Evolutionary conservation across 2,888 invertebrate genomes (phyloP).

Genomic region (Baccha elongata): DNA sequence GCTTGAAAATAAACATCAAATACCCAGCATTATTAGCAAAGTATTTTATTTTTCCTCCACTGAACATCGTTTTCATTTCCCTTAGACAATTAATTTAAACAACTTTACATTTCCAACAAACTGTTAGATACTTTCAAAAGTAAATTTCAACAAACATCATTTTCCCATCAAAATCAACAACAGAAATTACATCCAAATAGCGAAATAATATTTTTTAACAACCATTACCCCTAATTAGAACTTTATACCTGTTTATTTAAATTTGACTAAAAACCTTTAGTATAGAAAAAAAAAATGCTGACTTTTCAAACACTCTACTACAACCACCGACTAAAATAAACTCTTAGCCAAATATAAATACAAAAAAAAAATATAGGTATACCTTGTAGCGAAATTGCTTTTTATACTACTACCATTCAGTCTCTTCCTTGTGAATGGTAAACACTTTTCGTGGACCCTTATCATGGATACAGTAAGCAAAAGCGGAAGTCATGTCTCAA

Average conservation of each 20-base stretch:
- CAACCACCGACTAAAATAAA: not conserved
- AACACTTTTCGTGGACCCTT: constrained; percentile 37
- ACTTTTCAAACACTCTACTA: constrained; percentile 17
- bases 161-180: too few relatives aligned
- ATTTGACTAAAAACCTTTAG: not conserved
- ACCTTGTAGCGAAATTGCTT: constrained; percentile 20
- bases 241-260: not conserved
- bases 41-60: too few relatives aligned
- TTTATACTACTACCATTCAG: constrained; percentile 4
- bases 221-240: not conserved
- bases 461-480: constrained; percentile 28
- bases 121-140: too few relatives aligned
- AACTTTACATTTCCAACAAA: too few relatives aligned
- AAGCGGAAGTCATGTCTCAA: constrained; percentile 63
- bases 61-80: too few relatives aligned
- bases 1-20: too few relatives aligned
- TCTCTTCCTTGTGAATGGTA: constrained; percentile 25
- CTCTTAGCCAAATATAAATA: constrained; percentile 1
- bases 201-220: too few relatives aligned
- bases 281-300: not conserved
- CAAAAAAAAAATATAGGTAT: too few relatives aligned
- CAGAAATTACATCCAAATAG: too few relatives aligned
- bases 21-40: too few relatives aligned
- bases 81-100: too few relatives aligned
- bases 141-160: not conserved